Base-by-base conservation (phyloP, 2,797 vertebrate genomes). In the Sebastes hopkinsi region DNA sequence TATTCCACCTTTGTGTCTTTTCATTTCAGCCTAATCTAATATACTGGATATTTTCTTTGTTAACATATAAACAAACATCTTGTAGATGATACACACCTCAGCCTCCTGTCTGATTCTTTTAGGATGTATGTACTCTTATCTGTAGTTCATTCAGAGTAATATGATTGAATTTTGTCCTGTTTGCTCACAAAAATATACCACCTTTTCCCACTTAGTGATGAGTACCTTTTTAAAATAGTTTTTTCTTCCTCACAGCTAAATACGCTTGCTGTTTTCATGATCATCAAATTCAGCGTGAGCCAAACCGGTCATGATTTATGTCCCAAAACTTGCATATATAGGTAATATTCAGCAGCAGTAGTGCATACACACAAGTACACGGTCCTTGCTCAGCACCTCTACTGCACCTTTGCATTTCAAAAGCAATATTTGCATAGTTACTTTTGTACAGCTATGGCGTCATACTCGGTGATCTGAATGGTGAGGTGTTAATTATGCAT, bases 401-500 rank as follows among this genome's bases (percentile, higher is more conserved):
- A 8, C 75, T 64, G 29, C 67, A 77, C 38, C 38, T 89, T 81
- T 86, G 65, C 73, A 81, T 79, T 87, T 87, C 38, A 80, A 81
- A 85, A 77, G 46, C 68, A 67, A 29, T 75, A 67, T 89, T 89
- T 77, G 32, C 77, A 89, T 71, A 34, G 76, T 79, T 86, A 34
- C 72, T 77, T 75, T 75, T 79, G 50, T 67, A 84, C 64, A 34
- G 67, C 68, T 70, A 20, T 66, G 3, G 52, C 67, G 72, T 80
- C 68, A 56, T 52, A 71, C 34, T 70, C 60, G 0, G 68, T 54
- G 77, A 88, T 67, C 72, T 80, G 67, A 76, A 76, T 65, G 20
- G 38, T n/a, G 64, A 77, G 32, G 58, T 85, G 65, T 90, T 82
- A 89, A 92, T 90, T 86, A 89, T 93, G 81, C 69, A 91, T 88